phyloP scores from a whole-genome alignment of 2,113 vertebrate genomes.

The Camarhynchus parvulus region DNA sequence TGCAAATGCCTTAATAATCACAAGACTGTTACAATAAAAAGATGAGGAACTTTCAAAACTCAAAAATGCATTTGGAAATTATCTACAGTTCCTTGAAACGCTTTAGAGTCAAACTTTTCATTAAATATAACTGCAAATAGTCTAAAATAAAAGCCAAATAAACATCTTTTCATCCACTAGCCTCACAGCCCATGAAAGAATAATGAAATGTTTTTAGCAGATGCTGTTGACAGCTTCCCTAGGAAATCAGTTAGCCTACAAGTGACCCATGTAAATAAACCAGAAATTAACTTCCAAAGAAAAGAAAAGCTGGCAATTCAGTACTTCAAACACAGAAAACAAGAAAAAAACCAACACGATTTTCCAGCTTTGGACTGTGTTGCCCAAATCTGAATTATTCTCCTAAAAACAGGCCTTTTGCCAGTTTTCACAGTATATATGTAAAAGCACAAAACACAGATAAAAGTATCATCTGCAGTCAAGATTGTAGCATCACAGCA shows the following conservation, averaged over 20 bases:
- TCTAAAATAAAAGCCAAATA: background rate
- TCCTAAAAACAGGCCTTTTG: background rate
- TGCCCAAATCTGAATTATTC: background rate
- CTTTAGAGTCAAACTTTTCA: background rate
- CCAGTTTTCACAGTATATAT: background rate
- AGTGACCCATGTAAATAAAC: background rate
- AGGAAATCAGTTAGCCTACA: constrained; percentile 21
- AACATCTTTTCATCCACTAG: background rate
- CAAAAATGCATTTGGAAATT: background rate
- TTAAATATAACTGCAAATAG: background rate
- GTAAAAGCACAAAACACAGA: background rate
- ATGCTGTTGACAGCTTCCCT: background rate
- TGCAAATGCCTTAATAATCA: background rate
- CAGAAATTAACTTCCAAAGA: background rate
- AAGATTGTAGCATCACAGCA: background rate
- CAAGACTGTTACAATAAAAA: background rate
- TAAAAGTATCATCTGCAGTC: background rate
- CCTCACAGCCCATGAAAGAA: background rate
- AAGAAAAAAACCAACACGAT: background rate
- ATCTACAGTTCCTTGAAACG: background rate
- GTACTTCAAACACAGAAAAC: background rate
- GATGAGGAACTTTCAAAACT: background rate
- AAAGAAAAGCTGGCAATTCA: background rate
- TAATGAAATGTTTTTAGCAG: background rate
- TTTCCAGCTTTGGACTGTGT: background rate